Conservation (phyloP, 2,797 vertebrate genomes). For the Phylloscopus collybita region DNA sequence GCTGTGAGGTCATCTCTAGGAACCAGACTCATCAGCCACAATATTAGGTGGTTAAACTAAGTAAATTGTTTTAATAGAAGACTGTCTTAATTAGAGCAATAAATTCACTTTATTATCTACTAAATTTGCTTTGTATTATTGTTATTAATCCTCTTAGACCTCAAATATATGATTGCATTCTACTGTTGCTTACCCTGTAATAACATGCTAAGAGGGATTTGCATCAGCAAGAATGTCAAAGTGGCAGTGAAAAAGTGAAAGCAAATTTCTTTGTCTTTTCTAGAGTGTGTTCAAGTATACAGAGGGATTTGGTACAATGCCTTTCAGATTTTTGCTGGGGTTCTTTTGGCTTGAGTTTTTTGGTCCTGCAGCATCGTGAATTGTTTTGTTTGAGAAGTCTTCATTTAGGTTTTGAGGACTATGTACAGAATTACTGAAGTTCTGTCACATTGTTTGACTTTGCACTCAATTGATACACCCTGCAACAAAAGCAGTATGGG, state of each 20-base stretch:
- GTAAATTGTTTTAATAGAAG: background rate
- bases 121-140: background rate
- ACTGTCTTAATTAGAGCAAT: background rate
- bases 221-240: background rate
- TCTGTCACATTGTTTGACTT: background rate
- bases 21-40: background rate
- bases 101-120: background rate
- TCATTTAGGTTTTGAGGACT: background rate
- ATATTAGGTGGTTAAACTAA: background rate
- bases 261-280: background rate
- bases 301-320: background rate
- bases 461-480: rapidly evolving
- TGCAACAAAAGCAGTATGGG: background rate
- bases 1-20: background rate
- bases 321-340: background rate
- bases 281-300: background rate
- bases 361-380: background rate
- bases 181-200: background rate
- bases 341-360: background rate
- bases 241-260: background rate
- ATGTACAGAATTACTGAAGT: background rate
- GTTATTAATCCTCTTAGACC: background rate
- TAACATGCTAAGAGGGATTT: background rate
- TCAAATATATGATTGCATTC: background rate
- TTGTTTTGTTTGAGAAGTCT: background rate